Conservation (phyloP, 1,140 invertebrate species). For the Linepithema humile region DNA sequence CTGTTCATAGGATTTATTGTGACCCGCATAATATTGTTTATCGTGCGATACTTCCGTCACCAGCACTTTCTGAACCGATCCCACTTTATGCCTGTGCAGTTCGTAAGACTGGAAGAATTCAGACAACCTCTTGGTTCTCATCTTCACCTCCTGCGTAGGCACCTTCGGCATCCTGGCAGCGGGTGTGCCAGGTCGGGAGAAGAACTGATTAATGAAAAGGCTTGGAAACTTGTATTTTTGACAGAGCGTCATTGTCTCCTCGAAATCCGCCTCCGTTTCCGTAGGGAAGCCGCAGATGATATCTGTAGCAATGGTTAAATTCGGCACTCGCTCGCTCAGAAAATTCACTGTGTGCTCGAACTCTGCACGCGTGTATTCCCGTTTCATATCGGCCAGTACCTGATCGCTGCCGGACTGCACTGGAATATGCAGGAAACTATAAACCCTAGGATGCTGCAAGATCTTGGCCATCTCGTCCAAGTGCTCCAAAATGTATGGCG, state of each 20-base stretch:
- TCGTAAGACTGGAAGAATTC: conserved; percentile 97
- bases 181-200: conserved; percentile 96
- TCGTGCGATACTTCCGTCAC: conserved; percentile 98
- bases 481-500: conserved; percentile 98
- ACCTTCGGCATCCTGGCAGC: conserved; percentile 95
- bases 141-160: conserved; percentile 94
- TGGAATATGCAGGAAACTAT: conserved; percentile 98
- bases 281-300: conserved; percentile 99
- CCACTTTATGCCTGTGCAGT: conserved; percentile 92
- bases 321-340: conserved; percentile 90
- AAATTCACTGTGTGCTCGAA: conserved; percentile 96
- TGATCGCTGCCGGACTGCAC: conserved; percentile 98
- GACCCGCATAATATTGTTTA: conserved; percentile 95
- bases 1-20: conserved; percentile 99
- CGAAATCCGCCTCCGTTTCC: conserved; percentile 96
- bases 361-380: conserved; percentile 95
- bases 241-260: conserved; percentile 94
- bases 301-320: conserved; percentile 98
- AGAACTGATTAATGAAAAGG: conserved; percentile 99
- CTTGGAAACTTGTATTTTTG: conserved; percentile 95
- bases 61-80: conserved; percentile 91
- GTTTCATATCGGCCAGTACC: conserved; percentile 97
- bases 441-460: conserved; percentile 94
- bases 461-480: conserved; percentile 96
- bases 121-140: conserved; percentile 94